phyloP scores from a whole-genome alignment of 2,797 vertebrate species.

The Petrocephalus schoutedeni region DNA sequence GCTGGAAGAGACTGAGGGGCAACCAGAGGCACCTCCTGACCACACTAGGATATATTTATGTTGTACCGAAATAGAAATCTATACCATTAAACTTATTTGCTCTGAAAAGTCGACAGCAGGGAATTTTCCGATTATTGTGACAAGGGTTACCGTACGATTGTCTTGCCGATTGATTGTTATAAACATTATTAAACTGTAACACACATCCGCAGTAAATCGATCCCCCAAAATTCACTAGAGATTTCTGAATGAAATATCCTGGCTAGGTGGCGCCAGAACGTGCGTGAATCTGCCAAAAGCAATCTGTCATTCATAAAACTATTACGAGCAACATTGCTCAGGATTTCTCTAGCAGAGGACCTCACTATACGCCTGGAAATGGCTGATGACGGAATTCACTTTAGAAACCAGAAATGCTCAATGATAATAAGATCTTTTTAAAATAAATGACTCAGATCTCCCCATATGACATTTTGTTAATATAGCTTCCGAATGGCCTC shows the following conservation, averaged over 20 bases:
- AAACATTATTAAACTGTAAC: neutral
- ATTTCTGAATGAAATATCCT: neutral
- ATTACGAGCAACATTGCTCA: neutral
- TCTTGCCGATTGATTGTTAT: too few relatives aligned
- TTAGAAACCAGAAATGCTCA: neutral
- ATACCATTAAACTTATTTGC: neutral
- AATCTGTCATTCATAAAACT: neutral
- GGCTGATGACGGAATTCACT: neutral
- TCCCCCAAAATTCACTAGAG: neutral
- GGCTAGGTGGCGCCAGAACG: neutral
- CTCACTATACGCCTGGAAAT: neutral
- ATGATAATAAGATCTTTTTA: neutral
- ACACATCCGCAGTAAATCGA: neutral
- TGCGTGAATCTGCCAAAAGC: neutral
- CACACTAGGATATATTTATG: neutral
- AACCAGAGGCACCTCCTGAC: neutral
- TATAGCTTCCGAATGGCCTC: neutral
- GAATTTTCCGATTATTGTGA: neutral
- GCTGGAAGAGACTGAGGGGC: neutral
- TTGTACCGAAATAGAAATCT: neutral
- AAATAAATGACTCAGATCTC: neutral
- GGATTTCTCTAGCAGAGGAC: neutral
- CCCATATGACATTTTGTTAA: neutral
- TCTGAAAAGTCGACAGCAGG: neutral
- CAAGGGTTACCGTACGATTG: too few relatives aligned